Evolutionary conservation across 1,140 invertebrate species (phyloP), one percentile per base, ranked within the genome.

Genomic region (Hypothenemus hampei): DNA sequence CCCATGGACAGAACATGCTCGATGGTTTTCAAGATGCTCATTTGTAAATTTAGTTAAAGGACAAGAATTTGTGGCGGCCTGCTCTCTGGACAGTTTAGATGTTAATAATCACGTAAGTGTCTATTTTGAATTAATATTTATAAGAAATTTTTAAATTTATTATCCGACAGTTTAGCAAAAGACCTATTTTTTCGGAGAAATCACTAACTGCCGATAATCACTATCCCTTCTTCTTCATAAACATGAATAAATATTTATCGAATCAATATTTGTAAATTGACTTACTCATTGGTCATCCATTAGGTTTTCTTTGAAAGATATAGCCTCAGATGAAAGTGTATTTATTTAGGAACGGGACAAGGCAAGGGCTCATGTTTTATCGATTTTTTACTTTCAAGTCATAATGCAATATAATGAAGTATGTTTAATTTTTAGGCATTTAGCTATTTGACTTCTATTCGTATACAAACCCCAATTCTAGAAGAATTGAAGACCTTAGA

Each of bases 1-100:
- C 67, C 88, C 90, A 8, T 94, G 91, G 91, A 75, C 79, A 35
- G 92, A 96, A 69, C 93, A 97, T 74, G 90, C 89, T 8, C 79
- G 82, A 64, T 94, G 89, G 89, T 94, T 91, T 75, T 83, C 89
- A 3, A 78, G 81, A 59, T 97, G 93, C 73, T 80, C 79, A 3
- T 94, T 84, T 71, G 77, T 95, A 19, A 70, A 78, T 23, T 76
- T 91, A 43, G 78, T 86, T 8, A 91, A 90, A 70, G 91, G 91
- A 19, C 79, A 82, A 48, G 78, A 86, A 7, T 95, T 86, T 70
- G 79, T 93, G 10, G 76, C 82, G 19, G 61, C 75, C 8, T 81
- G 78, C 59, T 62, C 73, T 16, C 8, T 57, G 13, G 59, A 54
- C 21, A 43, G 47, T 47, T 18, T 20, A 4, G 36, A 33, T 16